Evolutionary conservation across 2,113 vertebrate genomes (phyloP), one percentile per base, ranked within the genome.

Genomic region (Catharus fuscescens): DNA sequence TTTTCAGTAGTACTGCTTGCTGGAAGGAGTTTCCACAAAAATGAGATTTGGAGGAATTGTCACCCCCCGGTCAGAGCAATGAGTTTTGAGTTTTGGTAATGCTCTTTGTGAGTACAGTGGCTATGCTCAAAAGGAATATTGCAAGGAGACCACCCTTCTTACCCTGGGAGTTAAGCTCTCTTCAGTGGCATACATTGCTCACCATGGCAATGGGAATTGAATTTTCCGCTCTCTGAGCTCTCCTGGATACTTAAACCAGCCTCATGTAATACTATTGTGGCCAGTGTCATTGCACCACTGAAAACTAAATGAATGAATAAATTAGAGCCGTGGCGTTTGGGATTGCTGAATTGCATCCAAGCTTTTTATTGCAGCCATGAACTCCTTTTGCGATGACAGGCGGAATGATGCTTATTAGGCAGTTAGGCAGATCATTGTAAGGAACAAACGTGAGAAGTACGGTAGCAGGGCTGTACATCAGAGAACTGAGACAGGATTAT

Each of bases 171-270:
- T 62, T 94, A 94, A 87, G 65, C 92, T 88, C 28, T 84, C 92
- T 90, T 92, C 28, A 19, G 72, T 60, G 34, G 38, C 56, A 67
- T 47, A 88, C 66, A 77, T 92, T 1, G 12, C 93, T 98, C 95
- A 97, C 97, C 97, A 97, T 98, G 96, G 97, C 94, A 94, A 97
- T 98, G 86, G 83, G 96, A 97, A 97, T 91, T 97, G 97, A 97
- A 98, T 98, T 97, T 97, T 95, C 91, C 42, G 69, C 94, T 95
- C 64, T 50, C 91, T 88, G 92, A 94, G 83, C 87, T 92, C 92
- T 88, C 95, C 85, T 91, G 95, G 93, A 95, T 96, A 88, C 92
- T 86, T 97, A 94, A 97, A 95, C 67, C 91, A 92, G 93, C 90
- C 94, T 97, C 92, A 82, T 94, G 96, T 80, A 96, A 97, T 92